These are phyloP conservation scores for Alviniconcha strummeri DNA, from an alignment of 2,888 invertebrate species.

Conservation along the genomic window DNA sequence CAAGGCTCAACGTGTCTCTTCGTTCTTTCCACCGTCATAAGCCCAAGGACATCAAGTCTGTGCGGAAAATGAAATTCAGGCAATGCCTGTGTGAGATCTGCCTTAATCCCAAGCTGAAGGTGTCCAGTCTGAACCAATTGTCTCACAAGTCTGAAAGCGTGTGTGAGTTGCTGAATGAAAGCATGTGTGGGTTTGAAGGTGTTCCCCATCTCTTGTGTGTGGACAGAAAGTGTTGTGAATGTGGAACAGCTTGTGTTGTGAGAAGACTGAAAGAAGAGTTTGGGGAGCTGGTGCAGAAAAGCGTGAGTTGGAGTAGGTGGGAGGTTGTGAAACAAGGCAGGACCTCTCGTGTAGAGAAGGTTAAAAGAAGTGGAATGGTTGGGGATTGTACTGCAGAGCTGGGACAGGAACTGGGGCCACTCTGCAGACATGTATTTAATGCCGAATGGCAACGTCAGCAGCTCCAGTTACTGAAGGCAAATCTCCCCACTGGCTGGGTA, in stretches of 20 bases:
- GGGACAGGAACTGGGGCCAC: neutral
- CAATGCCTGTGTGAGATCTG: neutral
- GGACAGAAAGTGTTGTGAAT: neutral
- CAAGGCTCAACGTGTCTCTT: no score
- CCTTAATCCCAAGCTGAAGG: neutral
- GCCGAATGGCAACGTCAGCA: conserved; percentile 24
- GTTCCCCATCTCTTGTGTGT: neutral
- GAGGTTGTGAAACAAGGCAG: neutral
- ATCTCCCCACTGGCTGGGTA: conserved; percentile 24
- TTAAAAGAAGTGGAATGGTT: conserved; percentile 19
- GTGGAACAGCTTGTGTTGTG: no score
- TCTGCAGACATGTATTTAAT: conserved; percentile 9
- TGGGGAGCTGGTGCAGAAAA: no score
- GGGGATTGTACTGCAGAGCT: neutral
- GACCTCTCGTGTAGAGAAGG: neutral
- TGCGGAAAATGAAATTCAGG: no score
- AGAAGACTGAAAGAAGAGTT: no score
- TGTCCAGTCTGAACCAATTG: neutral
- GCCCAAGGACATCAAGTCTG: no score
- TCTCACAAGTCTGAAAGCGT: neutral
- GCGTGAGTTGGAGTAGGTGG: neutral
- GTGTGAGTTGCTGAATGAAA: neutral
- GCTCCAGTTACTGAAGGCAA: neutral
- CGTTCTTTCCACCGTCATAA: no score
- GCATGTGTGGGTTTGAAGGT: neutral